Base-by-base conservation (phyloP, 2,888 invertebrate genomes). In the Autographa pulchrina region DNA sequence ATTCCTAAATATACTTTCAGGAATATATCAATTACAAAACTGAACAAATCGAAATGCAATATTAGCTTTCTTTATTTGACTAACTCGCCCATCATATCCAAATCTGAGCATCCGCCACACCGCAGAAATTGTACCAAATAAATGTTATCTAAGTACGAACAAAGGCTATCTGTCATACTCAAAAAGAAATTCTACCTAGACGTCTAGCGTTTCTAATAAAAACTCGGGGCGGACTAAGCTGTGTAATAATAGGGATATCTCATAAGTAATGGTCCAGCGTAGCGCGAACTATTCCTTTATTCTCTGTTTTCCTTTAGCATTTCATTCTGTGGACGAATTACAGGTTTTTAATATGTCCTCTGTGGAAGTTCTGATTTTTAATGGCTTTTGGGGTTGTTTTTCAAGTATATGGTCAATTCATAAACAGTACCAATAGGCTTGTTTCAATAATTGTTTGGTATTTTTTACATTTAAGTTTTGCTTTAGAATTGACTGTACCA, bases 141-240 rank as follows among this genome's bases (percentile, higher is more conserved):
- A 70, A 67, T 70, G 54, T 68, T 69, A 77, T 75, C 70, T 63
- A 67, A 43, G 65, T 77, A 70, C 68, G 68, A 85, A 86, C 84
- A 83, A 85, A 82, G 78, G 75, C 78, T 80, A 88, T 91, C 85
- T 85, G 85, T 90, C 90, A 89, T 90, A 90, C 88, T 90, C 86
- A 88, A 89, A 90, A 86, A 86, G 86, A 78, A 88, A 89, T 89
- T 86, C 82, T 81, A 85, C 80, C 66, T 75, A 79, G 77, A 68
- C 65, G 71, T 72, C 75, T 75, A 82, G 80, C 72, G 48, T 81
- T 87, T 84, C 85, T 84, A 86, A 88, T 88, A 88, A 86, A 86
- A 88, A 84, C 74, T 74, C 71, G 68, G 67, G 70, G 74, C 72
- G 73, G 61, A 70, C 80, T 80, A 82, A 81, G 80, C 85, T 72